Evolutionary conservation across 2,888 invertebrate genomes (phyloP), one percentile per base, ranked within the genome.

Genomic region (Andrena bucephala): DNA sequence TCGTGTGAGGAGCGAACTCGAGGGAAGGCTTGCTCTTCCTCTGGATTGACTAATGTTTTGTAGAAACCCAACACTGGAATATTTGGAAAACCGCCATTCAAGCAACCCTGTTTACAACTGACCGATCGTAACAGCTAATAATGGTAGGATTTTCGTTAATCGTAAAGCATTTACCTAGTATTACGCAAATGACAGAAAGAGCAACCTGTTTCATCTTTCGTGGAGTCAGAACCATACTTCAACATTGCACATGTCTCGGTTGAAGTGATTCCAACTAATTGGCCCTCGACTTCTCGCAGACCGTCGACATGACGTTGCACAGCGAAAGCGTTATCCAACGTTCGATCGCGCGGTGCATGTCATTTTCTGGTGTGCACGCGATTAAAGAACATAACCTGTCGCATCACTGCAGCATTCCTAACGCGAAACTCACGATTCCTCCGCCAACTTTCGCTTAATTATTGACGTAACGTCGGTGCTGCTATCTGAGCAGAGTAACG

Each of bases 61-160:
- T 94, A 94, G 82, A 95, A 93, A 54, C 94, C 93, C 79, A 95
- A 86, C 79, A 94, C 94, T 94, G 89, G 8, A 90, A 92, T 36
- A 78, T 50, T 33, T 63, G 4, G 2, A 81, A 54, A 24, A 13
- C 5, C 29, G 48, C 0, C 20, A 1, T 10, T 8, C 20, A 50
- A 50, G 4, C 20, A 8, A 5, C 8, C 3, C 1, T 31, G 8
- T 0, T 48, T 20, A 48, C 5, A n/a, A 31, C 3, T 42, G 8
- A 24, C 1, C 16, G 16, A 2, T 7, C 5, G 31, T 1, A 71
- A 27, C 52, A 48, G 13, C 1, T 2, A 3, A 10, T 73, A 50
- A 7, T 1, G 52, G 1, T 6, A 42, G 6, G 16, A 48, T 24
- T 7, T 54, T 7, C 8, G 2, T n/a, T 27, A 57, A n/a, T 48